Percentiles rank a stretch among this genome's conserved stretches.
Conservation (phyloP, 2,888 invertebrate genomes). For the Eupithecia subumbrata region DNA sequence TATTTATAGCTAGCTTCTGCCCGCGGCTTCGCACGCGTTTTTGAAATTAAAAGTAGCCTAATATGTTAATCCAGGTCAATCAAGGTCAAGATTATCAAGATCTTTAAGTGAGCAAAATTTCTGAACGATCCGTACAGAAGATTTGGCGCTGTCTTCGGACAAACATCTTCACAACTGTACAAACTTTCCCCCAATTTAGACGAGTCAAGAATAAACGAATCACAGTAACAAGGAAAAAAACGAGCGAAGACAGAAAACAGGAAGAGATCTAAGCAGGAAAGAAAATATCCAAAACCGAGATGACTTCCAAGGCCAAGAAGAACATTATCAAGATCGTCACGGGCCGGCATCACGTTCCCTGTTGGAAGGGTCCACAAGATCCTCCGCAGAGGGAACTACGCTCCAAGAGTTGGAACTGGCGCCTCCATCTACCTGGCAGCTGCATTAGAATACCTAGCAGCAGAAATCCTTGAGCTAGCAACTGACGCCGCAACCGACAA, state of each 20-base stretch:
- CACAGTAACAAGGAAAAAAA: neutral
- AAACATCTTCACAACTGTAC: no score
- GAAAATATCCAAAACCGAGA: constrained; percentile 20
- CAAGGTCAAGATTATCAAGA: no score
- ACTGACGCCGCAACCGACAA: constrained; percentile 86
- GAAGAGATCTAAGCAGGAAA: neutral
- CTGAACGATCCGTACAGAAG: no score
- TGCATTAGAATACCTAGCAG: constrained; percentile 86
- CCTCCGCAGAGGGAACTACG: constrained; percentile 85
- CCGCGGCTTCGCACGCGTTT: no score
- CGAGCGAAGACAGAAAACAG: neutral
- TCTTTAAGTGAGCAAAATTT: no score
- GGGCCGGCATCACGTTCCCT: constrained; percentile 83
- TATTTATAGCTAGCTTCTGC: no score
- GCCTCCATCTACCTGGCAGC: constrained; percentile 83
- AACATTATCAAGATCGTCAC: neutral
- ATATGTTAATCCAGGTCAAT: no score
- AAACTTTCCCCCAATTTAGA: neutral
- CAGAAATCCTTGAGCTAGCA: constrained; percentile 87
- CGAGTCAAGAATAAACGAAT: neutral
- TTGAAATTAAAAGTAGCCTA: no score
- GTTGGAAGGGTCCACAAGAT: constrained; percentile 84
- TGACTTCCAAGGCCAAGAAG: constrained; percentile 39
- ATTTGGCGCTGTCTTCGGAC: no score
- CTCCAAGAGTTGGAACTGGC: constrained; percentile 81